Evolutionary conservation across 2,113 vertebrate species (phyloP), one percentile per base, ranked within the genome.

Genomic region (Oceanites oceanicus): DNA sequence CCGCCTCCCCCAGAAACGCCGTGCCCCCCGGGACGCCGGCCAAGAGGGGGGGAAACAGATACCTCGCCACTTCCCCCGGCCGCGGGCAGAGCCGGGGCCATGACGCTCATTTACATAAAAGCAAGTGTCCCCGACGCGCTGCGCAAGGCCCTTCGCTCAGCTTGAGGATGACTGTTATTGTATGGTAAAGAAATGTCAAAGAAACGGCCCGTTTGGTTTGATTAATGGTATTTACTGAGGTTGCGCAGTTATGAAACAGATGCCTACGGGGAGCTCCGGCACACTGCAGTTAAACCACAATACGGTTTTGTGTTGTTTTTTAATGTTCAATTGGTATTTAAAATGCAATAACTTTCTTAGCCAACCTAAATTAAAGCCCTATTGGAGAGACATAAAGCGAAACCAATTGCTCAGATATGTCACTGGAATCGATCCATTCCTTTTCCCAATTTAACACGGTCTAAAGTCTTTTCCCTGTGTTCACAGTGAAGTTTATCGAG

Each of bases 261-360:
- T 95, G 96, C 94, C 96, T 87, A 93, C 16, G 0, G 97, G 97
- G 97, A 96, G 91, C 95, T 95, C 86, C 59, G 13, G 94, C 94
- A 76, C 6, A 22, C 96, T 97, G 96, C 94, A 95, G 97, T 97
- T 97, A 97, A 97, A 96, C 95, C 95, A 96, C 96, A 97, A 76
- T 92, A 94, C 15, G 66, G 97, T 91, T 97, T 92, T 90, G 81
- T 79, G 94, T 94, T 97, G 94, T 91, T 97, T 97, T 95, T 94
- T 95, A 95, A 95, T 97, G 94, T 96, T 94, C 97, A 96, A 91
- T 96, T 87, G 94, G 95, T 94, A 95, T 97, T 97, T 96, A 96
- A 97, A 96, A 96, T 70, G 94, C 97, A 96, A n/a, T 97, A 97
- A 97, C 95, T 96, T 95, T 88, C 95, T 83, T 94, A 66, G 94